Conservation (phyloP, 2,113 vertebrate species). For the Crotalus helleri region DNA sequence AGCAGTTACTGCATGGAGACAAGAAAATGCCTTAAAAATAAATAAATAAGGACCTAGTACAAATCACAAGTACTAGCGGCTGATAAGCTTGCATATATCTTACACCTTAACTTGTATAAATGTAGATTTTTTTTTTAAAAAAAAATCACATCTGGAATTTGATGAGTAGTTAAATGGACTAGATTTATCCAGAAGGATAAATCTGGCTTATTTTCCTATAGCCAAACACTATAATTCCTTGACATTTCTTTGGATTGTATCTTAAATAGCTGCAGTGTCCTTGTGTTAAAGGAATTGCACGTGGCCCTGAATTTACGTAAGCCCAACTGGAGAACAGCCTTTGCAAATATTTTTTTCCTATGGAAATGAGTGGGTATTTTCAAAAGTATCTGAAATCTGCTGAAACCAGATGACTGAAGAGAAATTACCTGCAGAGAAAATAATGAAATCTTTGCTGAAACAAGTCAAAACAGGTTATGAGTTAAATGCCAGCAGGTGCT, state of each 20-base stretch:
- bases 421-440: background rate
- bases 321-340: background rate
- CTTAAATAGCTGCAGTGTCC: background rate
- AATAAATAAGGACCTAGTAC: background rate
- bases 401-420: background rate
- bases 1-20: background rate
- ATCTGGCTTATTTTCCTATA: background rate
- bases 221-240: too few species aligned
- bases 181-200: background rate
- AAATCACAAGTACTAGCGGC: background rate
- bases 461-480: slow-evolving; percentile 14
- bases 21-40: background rate
- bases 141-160: background rate
- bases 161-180: background rate
- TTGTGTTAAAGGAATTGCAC: background rate
- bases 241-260: background rate
- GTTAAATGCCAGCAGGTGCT: slow-evolving; percentile 42
- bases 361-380: background rate
- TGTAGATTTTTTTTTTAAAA: background rate
- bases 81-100: background rate
- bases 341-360: background rate
- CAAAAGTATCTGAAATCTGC: background rate
- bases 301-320: background rate
- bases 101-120: background rate
- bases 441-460: background rate